Evolutionary conservation across 1,140 invertebrate genomes (phyloP).

Genomic region (Drosophila pandora): DNA sequence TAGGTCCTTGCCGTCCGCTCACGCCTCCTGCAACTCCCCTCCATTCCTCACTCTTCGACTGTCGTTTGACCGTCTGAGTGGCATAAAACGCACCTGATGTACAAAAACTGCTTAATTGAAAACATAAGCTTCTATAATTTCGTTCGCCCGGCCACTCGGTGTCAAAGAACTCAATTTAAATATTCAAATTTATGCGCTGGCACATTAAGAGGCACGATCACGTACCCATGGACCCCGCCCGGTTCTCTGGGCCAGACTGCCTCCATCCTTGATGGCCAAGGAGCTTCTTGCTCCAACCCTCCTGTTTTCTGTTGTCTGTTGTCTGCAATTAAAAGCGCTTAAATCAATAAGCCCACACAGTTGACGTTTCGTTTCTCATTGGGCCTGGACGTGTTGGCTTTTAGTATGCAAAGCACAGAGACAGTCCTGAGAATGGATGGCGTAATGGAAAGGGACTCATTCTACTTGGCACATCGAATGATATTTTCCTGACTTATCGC

Average conservation of each 20-base stretch:
- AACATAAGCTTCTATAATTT: slow-evolving; percentile 79
- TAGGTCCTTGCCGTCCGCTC: slow-evolving; percentile 39
- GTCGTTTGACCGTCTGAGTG: slow-evolving; percentile 48
- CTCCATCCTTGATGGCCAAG: slow-evolving; percentile 9
- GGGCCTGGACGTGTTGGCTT: slow-evolving; percentile 44
- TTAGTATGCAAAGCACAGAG: slow-evolving; percentile 64
- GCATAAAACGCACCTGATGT: slow-evolving; percentile 79
- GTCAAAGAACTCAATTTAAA: slow-evolving; percentile 53
- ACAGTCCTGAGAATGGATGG: not conserved
- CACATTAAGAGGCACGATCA: slow-evolving; percentile 67
- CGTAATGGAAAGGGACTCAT: slow-evolving; percentile 3
- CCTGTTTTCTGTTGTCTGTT: slow-evolving; percentile 16
- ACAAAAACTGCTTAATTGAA: slow-evolving; percentile 79
- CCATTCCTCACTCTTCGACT: not conserved
- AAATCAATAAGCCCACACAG: slow-evolving; percentile 63
- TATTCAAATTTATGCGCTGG: slow-evolving; percentile 73
- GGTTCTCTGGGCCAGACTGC: not conserved
- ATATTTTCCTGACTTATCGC: slow-evolving; percentile 46
- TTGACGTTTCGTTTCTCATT: slow-evolving; percentile 61
- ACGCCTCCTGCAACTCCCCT: not conserved
- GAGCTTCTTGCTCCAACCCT: slow-evolving; percentile 17
- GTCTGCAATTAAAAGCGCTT: slow-evolving; percentile 70
- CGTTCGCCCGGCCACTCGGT: slow-evolving; percentile 23
- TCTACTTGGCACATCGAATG: slow-evolving; percentile 11
- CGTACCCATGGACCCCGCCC: slow-evolving; percentile 17